phyloP scores from a whole-genome alignment of 1,140 invertebrate species.

The Apis cerana region DNA sequence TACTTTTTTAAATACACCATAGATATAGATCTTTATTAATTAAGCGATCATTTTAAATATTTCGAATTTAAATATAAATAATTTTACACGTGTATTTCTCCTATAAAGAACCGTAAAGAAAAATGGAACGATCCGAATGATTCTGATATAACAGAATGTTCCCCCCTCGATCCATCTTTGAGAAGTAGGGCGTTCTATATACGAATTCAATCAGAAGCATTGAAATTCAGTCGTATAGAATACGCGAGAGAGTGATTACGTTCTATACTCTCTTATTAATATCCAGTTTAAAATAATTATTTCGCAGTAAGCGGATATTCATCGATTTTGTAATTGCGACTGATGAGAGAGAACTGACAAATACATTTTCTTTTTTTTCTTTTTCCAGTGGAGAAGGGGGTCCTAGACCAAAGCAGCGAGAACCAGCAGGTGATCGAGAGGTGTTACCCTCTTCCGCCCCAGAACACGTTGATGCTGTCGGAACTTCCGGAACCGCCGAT shows the following conservation, averaged over 20 bases:
- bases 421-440: conserved; percentile 79
- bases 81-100: too few species aligned
- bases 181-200: conserved; percentile 13
- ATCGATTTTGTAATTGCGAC: background rate
- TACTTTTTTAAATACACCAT: too few species aligned
- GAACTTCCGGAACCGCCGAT: conserved; percentile 95
- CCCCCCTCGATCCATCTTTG: background rate
- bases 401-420: conserved; percentile 80
- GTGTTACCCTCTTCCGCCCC: conserved; percentile 76
- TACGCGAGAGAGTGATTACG: background rate
- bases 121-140: background rate
- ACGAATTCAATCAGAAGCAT: conserved; percentile 15
- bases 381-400: conserved; percentile 82
- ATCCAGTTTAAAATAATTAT: background rate
- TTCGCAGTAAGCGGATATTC: background rate
- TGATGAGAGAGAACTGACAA: background rate
- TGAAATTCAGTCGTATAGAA: conserved; percentile 17
- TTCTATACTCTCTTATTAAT: background rate
- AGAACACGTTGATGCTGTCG: conserved; percentile 86
- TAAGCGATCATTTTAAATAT: too few species aligned
- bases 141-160: background rate
- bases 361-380: background rate
- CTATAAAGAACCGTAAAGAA: background rate
- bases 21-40: too few species aligned
- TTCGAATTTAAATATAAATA: too few species aligned